Evolutionary conservation across 2,113 vertebrate genomes (phyloP).

Genomic region (Dicerorhinus sumatrensis): DNA sequence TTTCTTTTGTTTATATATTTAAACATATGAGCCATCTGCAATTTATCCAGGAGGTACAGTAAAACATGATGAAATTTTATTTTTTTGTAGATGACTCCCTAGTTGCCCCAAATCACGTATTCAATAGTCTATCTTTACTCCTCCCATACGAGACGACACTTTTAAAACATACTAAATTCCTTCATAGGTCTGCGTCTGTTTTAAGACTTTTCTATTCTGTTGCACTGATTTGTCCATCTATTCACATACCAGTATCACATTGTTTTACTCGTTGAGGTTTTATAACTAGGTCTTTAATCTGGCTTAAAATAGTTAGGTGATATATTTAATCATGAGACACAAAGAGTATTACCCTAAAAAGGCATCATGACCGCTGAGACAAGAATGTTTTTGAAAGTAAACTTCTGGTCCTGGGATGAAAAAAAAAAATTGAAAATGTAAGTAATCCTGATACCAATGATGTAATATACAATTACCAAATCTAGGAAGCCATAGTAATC

Average conservation of each 20-base stretch:
- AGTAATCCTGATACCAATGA: neutral
- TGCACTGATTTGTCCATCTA: neutral
- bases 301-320: neutral
- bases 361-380: neutral
- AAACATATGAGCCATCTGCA: neutral
- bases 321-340: neutral
- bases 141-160: neutral
- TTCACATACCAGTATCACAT: neutral
- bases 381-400: neutral
- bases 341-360: neutral
- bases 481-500: neutral
- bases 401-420: neutral
- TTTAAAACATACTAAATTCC: rapidly evolving
- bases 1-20: neutral
- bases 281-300: neutral
- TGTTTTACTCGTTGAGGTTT: neutral
- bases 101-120: neutral
- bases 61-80: neutral
- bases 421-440: neutral
- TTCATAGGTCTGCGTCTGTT: neutral
- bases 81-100: neutral
- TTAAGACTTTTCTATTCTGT: neutral
- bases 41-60: neutral
- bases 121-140: neutral
- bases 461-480: neutral